These are phyloP conservation scores for Campoplex capitator DNA, from an alignment of 2,888 invertebrate genomes.

Conservation along the genomic window DNA sequence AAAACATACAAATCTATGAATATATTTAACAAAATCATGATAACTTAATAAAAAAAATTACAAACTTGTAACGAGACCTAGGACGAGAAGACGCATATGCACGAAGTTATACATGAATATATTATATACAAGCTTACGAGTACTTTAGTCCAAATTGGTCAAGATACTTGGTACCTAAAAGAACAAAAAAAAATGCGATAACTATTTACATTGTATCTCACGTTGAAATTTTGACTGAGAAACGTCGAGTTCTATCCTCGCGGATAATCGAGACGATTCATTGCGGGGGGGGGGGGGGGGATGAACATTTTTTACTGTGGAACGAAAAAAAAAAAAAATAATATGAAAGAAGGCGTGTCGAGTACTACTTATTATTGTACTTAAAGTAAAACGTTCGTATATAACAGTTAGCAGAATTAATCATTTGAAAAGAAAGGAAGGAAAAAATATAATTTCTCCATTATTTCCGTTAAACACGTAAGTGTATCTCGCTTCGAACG, in stretches of 20 bases:
- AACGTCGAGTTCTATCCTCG: slow-evolving; percentile 24
- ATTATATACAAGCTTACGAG: slow-evolving; percentile 51
- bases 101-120: slow-evolving; percentile 46
- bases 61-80: slow-evolving; percentile 40
- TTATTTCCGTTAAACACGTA: slow-evolving; percentile 17
- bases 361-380: slow-evolving; percentile 63
- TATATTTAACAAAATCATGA: slow-evolving; percentile 45
- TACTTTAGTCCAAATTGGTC: slow-evolving; percentile 44
- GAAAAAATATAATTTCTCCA: slow-evolving; percentile 17
- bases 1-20: slow-evolving; percentile 58
- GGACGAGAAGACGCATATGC: slow-evolving; percentile 53
- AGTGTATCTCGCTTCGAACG: slow-evolving; percentile 43
- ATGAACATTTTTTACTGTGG: slow-evolving; percentile 44
- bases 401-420: slow-evolving; percentile 37
- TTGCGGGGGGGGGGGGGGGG: slow-evolving; percentile 16
- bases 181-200: slow-evolving; percentile 72
- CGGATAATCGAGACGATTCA: slow-evolving; percentile 19
- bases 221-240: slow-evolving; percentile 45
- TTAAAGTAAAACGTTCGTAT: slow-evolving; percentile 56
- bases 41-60: slow-evolving; percentile 22
- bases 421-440: slow-evolving; percentile 18
- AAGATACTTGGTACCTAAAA: slow-evolving; percentile 58
- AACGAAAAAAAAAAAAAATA: slow-evolving; percentile 1
- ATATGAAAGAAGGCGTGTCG: slow-evolving; percentile 5
- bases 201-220: slow-evolving; percentile 50